Conservation (phyloP, 2,113 vertebrate species). For the Tenrec ecaudatus region DNA sequence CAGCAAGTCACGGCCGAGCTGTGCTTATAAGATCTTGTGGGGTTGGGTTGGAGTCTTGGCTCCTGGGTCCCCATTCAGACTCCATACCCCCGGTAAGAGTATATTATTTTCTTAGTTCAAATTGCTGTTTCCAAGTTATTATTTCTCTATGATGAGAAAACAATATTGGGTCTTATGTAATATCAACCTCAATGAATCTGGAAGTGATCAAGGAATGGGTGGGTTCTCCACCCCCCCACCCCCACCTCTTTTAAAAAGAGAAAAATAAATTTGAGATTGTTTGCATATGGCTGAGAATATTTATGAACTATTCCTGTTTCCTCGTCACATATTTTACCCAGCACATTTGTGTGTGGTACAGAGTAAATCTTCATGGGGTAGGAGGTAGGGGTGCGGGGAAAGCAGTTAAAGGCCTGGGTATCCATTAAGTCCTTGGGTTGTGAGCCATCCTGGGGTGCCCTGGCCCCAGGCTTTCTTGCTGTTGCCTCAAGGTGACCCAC, state of each 20-base stretch:
- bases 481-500: constrained; percentile 59
- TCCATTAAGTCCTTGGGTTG: constrained; percentile 74
- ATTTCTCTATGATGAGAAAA: constrained; percentile 85
- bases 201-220: constrained; percentile 90
- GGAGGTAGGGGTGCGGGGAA: constrained; percentile 54
- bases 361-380: constrained; percentile 86
- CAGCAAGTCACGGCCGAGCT: constrained; percentile 29
- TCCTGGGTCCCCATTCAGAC: constrained; percentile 76
- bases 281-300: constrained; percentile 88
- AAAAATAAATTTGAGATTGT: constrained; percentile 89
- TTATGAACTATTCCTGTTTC: constrained; percentile 89
- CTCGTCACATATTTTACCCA: constrained; percentile 87
- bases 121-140: constrained; percentile 85
- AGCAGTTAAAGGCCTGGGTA: constrained; percentile 78
- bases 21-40: constrained; percentile 62
- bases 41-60: constrained; percentile 70
- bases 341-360: constrained; percentile 85
- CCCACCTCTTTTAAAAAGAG: constrained; percentile 72
- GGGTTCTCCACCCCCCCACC: constrained; percentile 72
- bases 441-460: constrained; percentile 53
- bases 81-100: constrained; percentile 78
- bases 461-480: constrained; percentile 61
- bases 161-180: constrained; percentile 86
- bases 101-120: constrained; percentile 86
- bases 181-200: constrained; percentile 88